Evolutionary conservation across 2,888 invertebrate genomes (phyloP), one percentile per base, ranked within the genome.

Genomic region (Amiota mariae): DNA sequence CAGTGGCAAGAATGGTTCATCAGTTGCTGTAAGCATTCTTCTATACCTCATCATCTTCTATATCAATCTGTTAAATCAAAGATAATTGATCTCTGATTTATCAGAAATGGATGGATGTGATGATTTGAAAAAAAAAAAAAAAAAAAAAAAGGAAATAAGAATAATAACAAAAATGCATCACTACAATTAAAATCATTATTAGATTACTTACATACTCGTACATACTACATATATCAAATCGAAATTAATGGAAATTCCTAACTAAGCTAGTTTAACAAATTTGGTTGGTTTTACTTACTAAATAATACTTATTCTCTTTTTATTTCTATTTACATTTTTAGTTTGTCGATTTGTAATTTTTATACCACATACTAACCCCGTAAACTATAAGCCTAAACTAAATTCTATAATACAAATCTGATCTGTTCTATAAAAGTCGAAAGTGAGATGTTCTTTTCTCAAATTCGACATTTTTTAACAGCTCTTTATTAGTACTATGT

Each of bases 1-100:
- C 89, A 94, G 95, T 90, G 98, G 98, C 89, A 98, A 97, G 92
- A 98, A 98, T 91, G 98, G 97, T 91, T 98, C 98, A 81, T 96
- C 98, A 82, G 95, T 98, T 89, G 98, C 98, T 91, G 98, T 90
- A 90, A 90, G 90, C 87, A 88, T 88, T 80, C 47, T 36, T 36
- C 36, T 36, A 36, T 36, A 36, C 6, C 36, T 74, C 63, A 56
- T 61, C 56, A 72, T 68, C 51, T 67, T 4, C 13, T 4, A 36
- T n/a, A 46, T 72, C 68, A 66, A 73, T 56, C 63, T 24, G 61
- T 71, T 15, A 73, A 64, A 56, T 72, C 67, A 70, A 75, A 64
- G 10, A 18, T 64, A 36, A 36, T 36, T 36, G 36, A 36, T 36
- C 36, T 36, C 6, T 36, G 81, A 80, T 61, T 36, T 48, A 71